Percentiles rank a stretch among this genome's conserved stretches.
Evolutionary conservation across 2,113 vertebrate species (phyloP).

Genomic region (Bombycilla garrulus): DNA sequence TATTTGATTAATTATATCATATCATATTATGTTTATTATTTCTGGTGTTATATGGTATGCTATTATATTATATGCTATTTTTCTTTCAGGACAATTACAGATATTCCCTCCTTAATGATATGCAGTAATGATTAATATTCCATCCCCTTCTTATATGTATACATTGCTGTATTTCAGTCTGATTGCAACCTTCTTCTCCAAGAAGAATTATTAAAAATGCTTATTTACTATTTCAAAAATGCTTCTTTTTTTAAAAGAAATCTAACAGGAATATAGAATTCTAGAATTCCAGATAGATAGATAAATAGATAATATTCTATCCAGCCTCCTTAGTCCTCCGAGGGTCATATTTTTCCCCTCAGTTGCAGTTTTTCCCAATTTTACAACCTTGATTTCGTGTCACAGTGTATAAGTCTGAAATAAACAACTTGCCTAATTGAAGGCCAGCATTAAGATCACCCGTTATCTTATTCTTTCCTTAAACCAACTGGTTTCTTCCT

Average conservation of each 20-base stretch:
- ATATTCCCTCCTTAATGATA: background rate
- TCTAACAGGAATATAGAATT: background rate
- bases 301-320: background rate
- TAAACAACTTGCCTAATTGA: background rate
- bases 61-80: background rate
- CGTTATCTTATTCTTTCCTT: background rate
- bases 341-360: background rate
- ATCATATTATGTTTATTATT: too few relatives aligned
- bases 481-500: background rate
- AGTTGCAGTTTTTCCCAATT: background rate
- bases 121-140: background rate
- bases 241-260: background rate
- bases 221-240: background rate
- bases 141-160: background rate
- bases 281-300: background rate
- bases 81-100: background rate
- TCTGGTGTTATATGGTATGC: too few relatives aligned
- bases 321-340: background rate
- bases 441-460: background rate
- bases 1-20: background rate
- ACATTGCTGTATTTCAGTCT: background rate
- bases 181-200: background rate
- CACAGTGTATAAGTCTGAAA: background rate
- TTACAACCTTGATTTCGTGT: background rate
- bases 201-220: background rate